These are phyloP conservation scores for Austrolebias charrua DNA, from an alignment of 2,797 vertebrate genomes.

Conservation along the genomic window DNA sequence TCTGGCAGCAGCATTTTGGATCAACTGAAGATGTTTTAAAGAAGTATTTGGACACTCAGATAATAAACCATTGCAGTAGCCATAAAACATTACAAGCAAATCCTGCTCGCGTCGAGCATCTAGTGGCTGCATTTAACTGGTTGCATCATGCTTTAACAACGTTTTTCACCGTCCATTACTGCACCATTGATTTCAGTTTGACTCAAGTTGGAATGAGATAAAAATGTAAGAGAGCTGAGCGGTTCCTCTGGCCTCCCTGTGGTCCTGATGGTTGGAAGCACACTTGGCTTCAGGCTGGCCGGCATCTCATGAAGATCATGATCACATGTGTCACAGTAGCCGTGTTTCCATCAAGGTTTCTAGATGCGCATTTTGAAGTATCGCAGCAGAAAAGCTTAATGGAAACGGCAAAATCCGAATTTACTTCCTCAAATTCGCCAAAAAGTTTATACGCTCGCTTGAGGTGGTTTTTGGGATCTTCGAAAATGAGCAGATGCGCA, in stretches of 20 bases:
- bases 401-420: too few species aligned
- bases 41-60: too few species aligned
- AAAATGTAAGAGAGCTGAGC: conserved; percentile 45
- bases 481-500: too few species aligned
- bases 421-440: too few species aligned
- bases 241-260: conserved; percentile 29
- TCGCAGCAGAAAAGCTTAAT: too few species aligned
- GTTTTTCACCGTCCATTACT: conserved; percentile 60
- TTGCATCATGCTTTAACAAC: conserved; percentile 61
- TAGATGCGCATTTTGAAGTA: too few species aligned
- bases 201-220: conserved; percentile 56
- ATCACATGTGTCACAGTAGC: conserved; percentile 62
- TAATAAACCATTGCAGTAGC: background rate
- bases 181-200: conserved; percentile 62
- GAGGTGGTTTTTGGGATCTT: too few species aligned
- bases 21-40: too few species aligned
- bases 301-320: conserved; percentile 59
- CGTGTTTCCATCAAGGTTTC: too few species aligned
- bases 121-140: conserved; percentile 58
- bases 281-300: conserved; percentile 43
- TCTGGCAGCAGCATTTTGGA: too few species aligned
- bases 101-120: conserved; percentile 33
- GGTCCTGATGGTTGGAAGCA: conserved; percentile 33
- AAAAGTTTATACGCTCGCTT: too few species aligned
- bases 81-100: conserved; percentile 23